Evolutionary conservation across 1,140 invertebrate genomes (phyloP), one percentile per base, ranked within the genome.

Genomic region (Tetramorium simillimum): DNA sequence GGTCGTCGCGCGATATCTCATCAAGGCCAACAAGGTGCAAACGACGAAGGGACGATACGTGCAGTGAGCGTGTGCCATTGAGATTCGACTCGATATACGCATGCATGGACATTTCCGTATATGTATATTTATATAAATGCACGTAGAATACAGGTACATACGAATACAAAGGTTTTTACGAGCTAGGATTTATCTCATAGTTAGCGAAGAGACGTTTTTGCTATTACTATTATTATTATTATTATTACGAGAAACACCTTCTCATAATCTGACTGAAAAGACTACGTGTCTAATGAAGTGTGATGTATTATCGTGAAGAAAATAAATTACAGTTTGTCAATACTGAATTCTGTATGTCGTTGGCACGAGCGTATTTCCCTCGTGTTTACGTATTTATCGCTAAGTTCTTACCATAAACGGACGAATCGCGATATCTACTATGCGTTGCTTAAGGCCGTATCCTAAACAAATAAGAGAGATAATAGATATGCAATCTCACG

Each of bases 261-360:
- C 92, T 87, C 77, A 81, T 93, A 89, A 91, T 75, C 82, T 78
- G 88, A 90, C 91, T 86, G 88, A 87, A 90, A 91, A 93, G 91
- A 88, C 92, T 93, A 93, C 69, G 75, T 87, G 85, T 92, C 88
- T 92, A 93, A 69, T 86, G 87, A 87, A 69, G 65, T 89, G 86
- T 92, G 80, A 88, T 90, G 87, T 90, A 91, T 91, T 92, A 92
- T 92, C 85, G 78, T 91, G 89, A 91, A 87, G 82, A 94, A 95
- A 95, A 95, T 95, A 95, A 95, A 95, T 95, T 94, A 94, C 91
- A 94, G 91, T 93, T 93, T 92, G 85, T 94, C 94, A 94, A 94
- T 95, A 95, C 94, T 94, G 93, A 91, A 88, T 82, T 93, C 94
- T 93, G 91, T 93, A 92, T 93, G 89, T 93, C 73, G 86, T 92